These are phyloP conservation scores for Adelognathus sp. DNA, from an alignment of 2,888 invertebrate genomes.

Conservation along the genomic window DNA sequence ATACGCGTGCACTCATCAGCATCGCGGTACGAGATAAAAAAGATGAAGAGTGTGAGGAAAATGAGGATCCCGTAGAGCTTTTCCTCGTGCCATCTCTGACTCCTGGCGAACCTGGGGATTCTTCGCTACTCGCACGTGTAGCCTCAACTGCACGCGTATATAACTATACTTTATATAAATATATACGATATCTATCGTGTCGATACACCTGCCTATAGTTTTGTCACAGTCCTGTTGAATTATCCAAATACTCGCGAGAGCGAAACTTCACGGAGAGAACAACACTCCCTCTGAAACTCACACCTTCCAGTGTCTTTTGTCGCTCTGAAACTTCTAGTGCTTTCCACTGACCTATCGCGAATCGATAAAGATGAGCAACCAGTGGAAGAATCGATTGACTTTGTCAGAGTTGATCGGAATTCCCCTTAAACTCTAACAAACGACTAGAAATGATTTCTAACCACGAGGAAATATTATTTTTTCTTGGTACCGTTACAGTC, in stretches of 20 bases:
- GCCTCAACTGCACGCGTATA: constrained; percentile 42
- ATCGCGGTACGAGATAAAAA: background rate
- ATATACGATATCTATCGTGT: too few relatives aligned
- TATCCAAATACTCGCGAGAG: background rate
- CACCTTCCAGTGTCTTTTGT: too few relatives aligned
- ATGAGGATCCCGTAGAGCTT: constrained; percentile 48
- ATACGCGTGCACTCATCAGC: background rate
- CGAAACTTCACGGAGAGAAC: background rate
- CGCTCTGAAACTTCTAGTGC: too few relatives aligned
- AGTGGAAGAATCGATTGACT: background rate
- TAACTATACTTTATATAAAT: background rate
- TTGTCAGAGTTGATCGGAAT: background rate
- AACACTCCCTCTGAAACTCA: too few relatives aligned
- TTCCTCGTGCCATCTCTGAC: constrained; percentile 17
- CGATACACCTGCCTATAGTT: background rate
- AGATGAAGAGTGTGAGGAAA: constrained; percentile 22
- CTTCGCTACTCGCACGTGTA: constrained; percentile 43
- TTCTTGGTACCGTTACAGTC: too few relatives aligned
- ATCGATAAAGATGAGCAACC: background rate
- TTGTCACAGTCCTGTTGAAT: background rate
- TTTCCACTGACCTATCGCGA: background rate
- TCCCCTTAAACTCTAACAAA: background rate
- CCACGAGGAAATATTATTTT: too few relatives aligned
- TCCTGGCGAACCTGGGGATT: constrained; percentile 36
- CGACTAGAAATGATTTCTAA: too few relatives aligned